Evolutionary conservation across 2,113 vertebrate species (phyloP).

Genomic region (Rhynchomys soricoides): DNA sequence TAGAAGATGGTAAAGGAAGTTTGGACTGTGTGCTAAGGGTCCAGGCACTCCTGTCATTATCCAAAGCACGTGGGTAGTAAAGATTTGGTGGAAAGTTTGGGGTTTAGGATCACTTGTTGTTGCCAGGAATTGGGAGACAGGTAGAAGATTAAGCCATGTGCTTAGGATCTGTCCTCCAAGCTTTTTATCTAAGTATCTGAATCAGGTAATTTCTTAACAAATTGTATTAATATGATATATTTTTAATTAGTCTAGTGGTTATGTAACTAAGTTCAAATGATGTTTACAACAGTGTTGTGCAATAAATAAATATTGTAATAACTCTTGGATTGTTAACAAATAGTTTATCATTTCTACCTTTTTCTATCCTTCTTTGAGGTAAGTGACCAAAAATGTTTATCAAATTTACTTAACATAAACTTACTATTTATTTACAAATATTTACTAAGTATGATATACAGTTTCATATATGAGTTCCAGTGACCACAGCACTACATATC

Average conservation of each 20-base stretch:
- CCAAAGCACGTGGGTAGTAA: background rate
- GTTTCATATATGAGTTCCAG: background rate
- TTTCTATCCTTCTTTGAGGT: background rate
- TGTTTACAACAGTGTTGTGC: background rate
- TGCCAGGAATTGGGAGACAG: background rate
- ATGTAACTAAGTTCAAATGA: background rate
- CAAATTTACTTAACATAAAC: background rate
- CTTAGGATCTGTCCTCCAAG: background rate
- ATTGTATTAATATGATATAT: background rate
- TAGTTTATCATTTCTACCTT: background rate
- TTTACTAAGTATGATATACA: background rate
- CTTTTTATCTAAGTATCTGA: background rate
- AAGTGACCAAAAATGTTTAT: background rate
- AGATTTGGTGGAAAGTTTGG: background rate
- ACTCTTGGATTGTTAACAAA: background rate
- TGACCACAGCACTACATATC: background rate
- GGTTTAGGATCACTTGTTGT: background rate
- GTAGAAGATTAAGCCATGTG: background rate
- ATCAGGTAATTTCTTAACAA: background rate
- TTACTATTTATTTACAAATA: background rate
- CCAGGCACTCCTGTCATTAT: background rate
- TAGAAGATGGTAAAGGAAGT: background rate
- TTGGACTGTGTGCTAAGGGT: background rate
- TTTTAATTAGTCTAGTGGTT: background rate
- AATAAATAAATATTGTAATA: background rate